Percentiles rank a stretch among this genome's conserved stretches.
Conservation (phyloP, 2,113 vertebrate genomes). For the Echinops telfairi region DNA sequence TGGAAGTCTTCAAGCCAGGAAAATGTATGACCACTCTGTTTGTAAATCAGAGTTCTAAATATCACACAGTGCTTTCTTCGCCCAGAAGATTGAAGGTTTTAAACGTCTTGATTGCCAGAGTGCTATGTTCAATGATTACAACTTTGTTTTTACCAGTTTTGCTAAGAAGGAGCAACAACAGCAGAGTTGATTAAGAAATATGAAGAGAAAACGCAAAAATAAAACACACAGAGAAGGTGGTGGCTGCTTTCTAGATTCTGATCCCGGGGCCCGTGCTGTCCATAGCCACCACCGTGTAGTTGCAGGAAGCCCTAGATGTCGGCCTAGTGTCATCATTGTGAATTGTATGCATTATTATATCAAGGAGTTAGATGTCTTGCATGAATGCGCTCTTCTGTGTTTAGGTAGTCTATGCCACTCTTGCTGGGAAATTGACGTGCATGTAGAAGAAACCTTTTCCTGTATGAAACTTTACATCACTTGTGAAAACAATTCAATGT, state of each 20-base stretch:
- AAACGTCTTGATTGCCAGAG: constrained; percentile 97
- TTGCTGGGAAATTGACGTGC: constrained; percentile 99
- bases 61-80: constrained; percentile 97
- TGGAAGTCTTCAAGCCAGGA: no score
- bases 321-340: constrained; percentile 92
- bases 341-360: constrained; percentile 97
- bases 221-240: constrained; percentile 86
- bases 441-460: constrained; percentile 95
- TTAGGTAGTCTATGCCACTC: constrained; percentile 97
- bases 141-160: constrained; percentile 99
- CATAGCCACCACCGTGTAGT: constrained; percentile 87
- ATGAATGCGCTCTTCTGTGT: constrained; percentile 98
- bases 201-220: constrained; percentile 96
- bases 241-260: constrained; percentile 86
- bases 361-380: constrained; percentile 96
- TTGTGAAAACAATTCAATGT: constrained; percentile 89
- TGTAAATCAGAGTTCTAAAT: constrained; percentile 99
- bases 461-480: constrained; percentile 90
- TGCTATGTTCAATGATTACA: constrained; percentile 99
- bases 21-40: no score
- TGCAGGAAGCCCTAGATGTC: constrained; percentile 88
- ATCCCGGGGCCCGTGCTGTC: constrained; percentile 87
- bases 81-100: constrained; percentile 98
- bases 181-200: constrained; percentile 95
- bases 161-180: constrained; percentile 94